Evolutionary conservation across 92 coral and sea anemone species (phyloP).

Genomic region (Epizoanthus rinbou): DNA sequence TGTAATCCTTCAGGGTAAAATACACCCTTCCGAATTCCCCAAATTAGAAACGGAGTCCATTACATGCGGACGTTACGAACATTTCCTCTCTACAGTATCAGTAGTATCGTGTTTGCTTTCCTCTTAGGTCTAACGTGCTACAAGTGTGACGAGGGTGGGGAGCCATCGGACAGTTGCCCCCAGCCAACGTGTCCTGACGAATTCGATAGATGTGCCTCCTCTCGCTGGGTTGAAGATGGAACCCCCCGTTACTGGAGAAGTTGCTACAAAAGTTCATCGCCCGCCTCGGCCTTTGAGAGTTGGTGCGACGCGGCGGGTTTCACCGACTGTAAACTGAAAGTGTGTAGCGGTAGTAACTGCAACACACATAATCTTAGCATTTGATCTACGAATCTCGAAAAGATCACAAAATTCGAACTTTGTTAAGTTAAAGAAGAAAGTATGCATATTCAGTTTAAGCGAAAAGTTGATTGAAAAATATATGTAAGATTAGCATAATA

Average conservation of each 20-base stretch:
- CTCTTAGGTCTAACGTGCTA: slow-evolving; percentile 24
- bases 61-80: neutral
- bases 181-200: slow-evolving; percentile 5
- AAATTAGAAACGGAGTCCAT: neutral
- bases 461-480: too few species aligned
- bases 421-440: too few species aligned
- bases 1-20: too few species aligned
- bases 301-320: slow-evolving; percentile 10
- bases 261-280: slow-evolving; percentile 1
- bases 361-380: neutral
- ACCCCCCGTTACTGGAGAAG: slow-evolving; percentile 4
- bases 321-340: neutral
- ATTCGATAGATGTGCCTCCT: slow-evolving; percentile 3
- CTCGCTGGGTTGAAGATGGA: slow-evolving; percentile 30
- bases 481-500: too few species aligned
- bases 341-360: slow-evolving; percentile 19
- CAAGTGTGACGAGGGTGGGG: slow-evolving; percentile 26
- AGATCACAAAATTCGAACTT: too few species aligned
- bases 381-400: too few species aligned
- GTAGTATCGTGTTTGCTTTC: too few species aligned
- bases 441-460: too few species aligned
- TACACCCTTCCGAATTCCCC: too few species aligned
- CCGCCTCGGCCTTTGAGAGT: neutral
- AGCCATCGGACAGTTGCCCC: slow-evolving; percentile 15
- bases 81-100: neutral